Percentiles rank a stretch among this genome's conserved stretches.
Conservation (phyloP, 2,888 invertebrate species). For the Eugnorisma glareosa region DNA sequence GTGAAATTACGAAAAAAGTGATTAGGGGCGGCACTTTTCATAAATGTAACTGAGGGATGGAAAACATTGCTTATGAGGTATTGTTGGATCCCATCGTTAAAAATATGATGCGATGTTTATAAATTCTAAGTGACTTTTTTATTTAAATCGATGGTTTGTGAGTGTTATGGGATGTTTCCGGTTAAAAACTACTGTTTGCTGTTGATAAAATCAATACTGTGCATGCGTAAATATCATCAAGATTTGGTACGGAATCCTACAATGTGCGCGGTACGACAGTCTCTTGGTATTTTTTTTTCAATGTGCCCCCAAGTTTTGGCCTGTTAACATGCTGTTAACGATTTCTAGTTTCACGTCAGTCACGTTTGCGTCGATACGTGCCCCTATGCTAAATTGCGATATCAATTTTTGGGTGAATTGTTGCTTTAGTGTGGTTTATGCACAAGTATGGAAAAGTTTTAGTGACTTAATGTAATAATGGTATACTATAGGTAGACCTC, state of each 20-base stretch:
- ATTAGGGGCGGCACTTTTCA: neutral
- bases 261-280: neutral
- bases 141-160: neutral
- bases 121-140: neutral
- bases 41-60: neutral
- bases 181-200: neutral
- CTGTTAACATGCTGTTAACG: slow-evolving; percentile 45
- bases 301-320: slow-evolving; percentile 24
- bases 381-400: slow-evolving; percentile 33
- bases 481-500: neutral
- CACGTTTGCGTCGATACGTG: slow-evolving; percentile 51
- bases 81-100: neutral
- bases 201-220: neutral
- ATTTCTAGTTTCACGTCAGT: slow-evolving; percentile 50
- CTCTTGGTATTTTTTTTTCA: slow-evolving; percentile 6
- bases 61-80: neutral
- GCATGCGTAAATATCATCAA: neutral
- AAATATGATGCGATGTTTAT: neutral
- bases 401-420: slow-evolving; percentile 26
- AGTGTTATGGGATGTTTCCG: neutral
- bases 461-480: neutral
- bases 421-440: slow-evolving; percentile 10
- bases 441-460: neutral
- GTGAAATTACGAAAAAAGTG: neutral
- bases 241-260: neutral